These are phyloP conservation scores for Radopholus similis DNA, from an alignment of 1,140 invertebrate genomes.

Conservation along the genomic window DNA sequence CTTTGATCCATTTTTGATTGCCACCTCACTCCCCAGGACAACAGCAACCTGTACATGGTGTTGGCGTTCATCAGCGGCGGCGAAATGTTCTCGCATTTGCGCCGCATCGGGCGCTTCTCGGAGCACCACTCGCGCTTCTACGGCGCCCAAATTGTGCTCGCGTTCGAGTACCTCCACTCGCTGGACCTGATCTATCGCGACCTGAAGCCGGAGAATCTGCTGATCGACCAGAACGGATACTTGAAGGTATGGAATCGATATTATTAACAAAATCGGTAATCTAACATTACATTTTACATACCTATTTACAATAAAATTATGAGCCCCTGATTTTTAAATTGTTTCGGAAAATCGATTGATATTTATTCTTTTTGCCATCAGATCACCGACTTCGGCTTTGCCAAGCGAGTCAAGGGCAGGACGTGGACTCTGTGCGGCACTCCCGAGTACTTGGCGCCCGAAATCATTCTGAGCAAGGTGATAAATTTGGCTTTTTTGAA, in stretches of 20 bases:
- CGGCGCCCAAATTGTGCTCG: slow-evolving; percentile 96
- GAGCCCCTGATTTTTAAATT: too few relatives aligned
- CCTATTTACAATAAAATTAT: too few relatives aligned
- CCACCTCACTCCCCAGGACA: slow-evolving; percentile 69
- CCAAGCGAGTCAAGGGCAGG: slow-evolving; percentile 93
- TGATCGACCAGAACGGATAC: slow-evolving; percentile 96
- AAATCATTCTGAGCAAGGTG: too few relatives aligned
- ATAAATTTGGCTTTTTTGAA: slow-evolving; percentile 90
- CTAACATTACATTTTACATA: too few relatives aligned
- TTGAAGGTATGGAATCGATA: slow-evolving; percentile 72
- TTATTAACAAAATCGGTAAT: slow-evolving; percentile 3
- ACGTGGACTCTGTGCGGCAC: too few relatives aligned
- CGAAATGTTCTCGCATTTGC: slow-evolving; percentile 74
- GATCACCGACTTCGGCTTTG: slow-evolving; percentile 98
- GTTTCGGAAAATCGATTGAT: too few relatives aligned
- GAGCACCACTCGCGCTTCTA: slow-evolving; percentile 98
- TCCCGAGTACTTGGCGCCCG: too few relatives aligned
- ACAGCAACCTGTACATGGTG: slow-evolving; percentile 75
- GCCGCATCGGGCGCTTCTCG: slow-evolving; percentile 72
- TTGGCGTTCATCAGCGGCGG: slow-evolving; percentile 80
- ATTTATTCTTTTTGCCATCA: too few relatives aligned
- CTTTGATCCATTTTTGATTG: too few relatives aligned
- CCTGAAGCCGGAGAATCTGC: too few relatives aligned
- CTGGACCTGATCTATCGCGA: too few relatives aligned
- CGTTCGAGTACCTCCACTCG: slow-evolving; percentile 98